Percentiles rank a stretch among this genome's conserved stretches.
phyloP scores from a whole-genome alignment of 2,113 vertebrate species.

The Pseudorasbora parva region DNA sequence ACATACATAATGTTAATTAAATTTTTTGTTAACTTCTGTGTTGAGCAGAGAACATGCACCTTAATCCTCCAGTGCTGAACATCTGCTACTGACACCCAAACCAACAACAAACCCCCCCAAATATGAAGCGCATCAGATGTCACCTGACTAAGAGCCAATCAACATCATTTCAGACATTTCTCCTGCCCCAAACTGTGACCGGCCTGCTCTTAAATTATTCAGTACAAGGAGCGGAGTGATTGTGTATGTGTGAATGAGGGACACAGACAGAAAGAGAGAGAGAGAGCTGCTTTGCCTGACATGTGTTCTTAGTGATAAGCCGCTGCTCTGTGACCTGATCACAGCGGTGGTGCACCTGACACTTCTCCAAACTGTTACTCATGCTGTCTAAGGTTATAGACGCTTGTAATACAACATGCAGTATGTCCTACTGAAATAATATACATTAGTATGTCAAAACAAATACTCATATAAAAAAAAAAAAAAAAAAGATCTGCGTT shows the following conservation, averaged over 20 bases:
- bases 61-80: neutral
- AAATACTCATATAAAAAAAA: neutral
- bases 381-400: neutral
- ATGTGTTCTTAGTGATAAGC: constrained; percentile 52
- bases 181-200: constrained; percentile 22
- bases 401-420: neutral
- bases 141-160: constrained; percentile 40
- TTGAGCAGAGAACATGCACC: neutral
- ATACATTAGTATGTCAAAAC: neutral
- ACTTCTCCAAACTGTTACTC: constrained; percentile 38
- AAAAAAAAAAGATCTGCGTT: neutral
- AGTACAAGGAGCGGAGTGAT: neutral
- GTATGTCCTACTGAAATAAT: neutral
- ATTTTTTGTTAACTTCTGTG: neutral
- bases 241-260: constrained; percentile 31
- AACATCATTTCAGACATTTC: constrained; percentile 15
- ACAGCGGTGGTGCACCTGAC: constrained; percentile 33
- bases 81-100: constrained; percentile 41
- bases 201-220: constrained; percentile 50
- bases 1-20: no score
- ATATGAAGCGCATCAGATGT: neutral
- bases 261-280: constrained; percentile 7
- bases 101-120: neutral
- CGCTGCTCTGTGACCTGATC: constrained; percentile 25
- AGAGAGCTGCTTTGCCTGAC: constrained; percentile 31